phyloP scores from a whole-genome alignment of 2,888 invertebrate species.

The Meloe dianella region DNA sequence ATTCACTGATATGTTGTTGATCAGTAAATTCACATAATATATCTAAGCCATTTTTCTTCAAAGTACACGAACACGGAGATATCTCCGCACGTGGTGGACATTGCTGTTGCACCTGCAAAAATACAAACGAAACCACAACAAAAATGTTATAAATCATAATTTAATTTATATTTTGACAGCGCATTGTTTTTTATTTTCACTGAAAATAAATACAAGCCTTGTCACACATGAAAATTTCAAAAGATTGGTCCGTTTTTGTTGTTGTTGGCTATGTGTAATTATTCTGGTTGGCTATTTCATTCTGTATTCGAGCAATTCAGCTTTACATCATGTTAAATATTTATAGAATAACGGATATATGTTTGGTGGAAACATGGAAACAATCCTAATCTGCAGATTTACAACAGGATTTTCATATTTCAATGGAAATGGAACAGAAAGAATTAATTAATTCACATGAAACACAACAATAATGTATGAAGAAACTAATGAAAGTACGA shows the following conservation, averaged over 20 bases:
- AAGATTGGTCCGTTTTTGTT: not conserved
- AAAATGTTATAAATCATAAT: not conserved
- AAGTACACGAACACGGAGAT: slow-evolving; percentile 80
- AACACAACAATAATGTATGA: not conserved
- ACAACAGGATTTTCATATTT: not conserved
- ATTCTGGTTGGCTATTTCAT: not conserved
- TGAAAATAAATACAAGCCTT: too few relatives aligned
- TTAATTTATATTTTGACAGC: too few relatives aligned
- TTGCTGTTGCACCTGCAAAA: slow-evolving; percentile 66
- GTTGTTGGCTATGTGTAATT: not conserved
- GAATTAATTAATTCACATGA: not conserved
- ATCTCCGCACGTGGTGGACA: slow-evolving; percentile 79
- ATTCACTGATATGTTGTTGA: slow-evolving; percentile 76
- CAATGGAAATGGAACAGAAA: not conserved
- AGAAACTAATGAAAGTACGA: not conserved
- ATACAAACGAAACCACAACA: slow-evolving; percentile 13
- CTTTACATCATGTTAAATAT: not conserved
- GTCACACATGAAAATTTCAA: not conserved
- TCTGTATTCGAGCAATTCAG: not conserved
- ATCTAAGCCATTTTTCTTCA: slow-evolving; percentile 88
- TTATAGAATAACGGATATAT: not conserved
- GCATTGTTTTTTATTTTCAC: too few relatives aligned
- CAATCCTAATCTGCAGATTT: not conserved
- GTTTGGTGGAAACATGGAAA: not conserved
- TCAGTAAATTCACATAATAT: slow-evolving; percentile 89